Base-by-base conservation (phyloP, 2,888 invertebrate species). In the Nomada ruficornis region DNA sequence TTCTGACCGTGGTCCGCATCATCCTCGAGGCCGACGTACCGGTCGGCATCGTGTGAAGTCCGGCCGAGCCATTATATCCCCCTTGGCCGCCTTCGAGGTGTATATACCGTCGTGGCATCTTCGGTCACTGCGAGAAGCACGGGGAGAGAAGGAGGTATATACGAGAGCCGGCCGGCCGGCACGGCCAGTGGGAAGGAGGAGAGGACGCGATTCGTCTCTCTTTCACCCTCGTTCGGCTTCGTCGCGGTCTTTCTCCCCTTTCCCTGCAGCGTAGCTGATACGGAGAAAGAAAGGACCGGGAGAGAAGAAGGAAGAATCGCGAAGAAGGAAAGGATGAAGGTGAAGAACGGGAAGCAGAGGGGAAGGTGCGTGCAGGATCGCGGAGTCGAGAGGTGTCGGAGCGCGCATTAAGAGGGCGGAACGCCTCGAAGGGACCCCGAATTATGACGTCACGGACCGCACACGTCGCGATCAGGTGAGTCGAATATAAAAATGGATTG, bases 381-480 rank as follows among this genome's bases (percentile, higher is more conserved):
- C 87, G 85, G 80, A 89, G 89, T 85, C 88, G 88, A 93, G 89
- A 93, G 94, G 94, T 94, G 94, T 94, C 91, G 93, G 94, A 88
- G 90, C 91, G 91, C 92, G 90, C 92, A 94, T 94, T 94, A 94
- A 94, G 91, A 93, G 93, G 94, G 94, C 94, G 94, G 92, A 90
- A 91, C 92, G 90, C 91, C 91, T 90, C 90, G 90, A 87, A 92
- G 91, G 91, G 92, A 92, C 88, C 93, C 93, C 93, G 91, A 94
- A 94, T 93, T 93, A 93, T 93, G 94, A 93, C 94, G 94, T 93
- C 93, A 93, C 90, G 89, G 93, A 93, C 94, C 93, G 93, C 94
- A 93, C 94, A 94, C 93, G 93, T 92, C 86, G 93, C 90, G 90
- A 92, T 91, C 92, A 91, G 92, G 91, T 91, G 92, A 93, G 91